These are phyloP conservation scores for Peribatodes rhomboidaria DNA, from an alignment of 2,888 invertebrate genomes.

Conservation along the genomic window DNA sequence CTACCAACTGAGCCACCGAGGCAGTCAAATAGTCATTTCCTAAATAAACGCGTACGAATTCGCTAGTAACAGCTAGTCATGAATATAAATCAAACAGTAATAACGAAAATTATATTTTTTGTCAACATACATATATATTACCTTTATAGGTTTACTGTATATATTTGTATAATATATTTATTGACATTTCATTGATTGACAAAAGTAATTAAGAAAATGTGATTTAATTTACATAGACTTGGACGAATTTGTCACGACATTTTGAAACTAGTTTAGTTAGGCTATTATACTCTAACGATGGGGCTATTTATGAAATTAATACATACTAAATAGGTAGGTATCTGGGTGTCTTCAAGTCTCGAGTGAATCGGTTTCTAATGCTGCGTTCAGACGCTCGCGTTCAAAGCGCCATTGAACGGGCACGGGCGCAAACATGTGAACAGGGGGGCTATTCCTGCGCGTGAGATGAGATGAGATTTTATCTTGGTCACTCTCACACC, in stretches of 20 bases:
- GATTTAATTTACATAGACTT: conserved; percentile 31
- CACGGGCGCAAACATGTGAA: no score
- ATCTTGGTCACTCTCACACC: no score
- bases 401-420: no score
- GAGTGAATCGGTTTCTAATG: no score
- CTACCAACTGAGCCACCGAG: no score
- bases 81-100: conserved; percentile 18
- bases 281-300: conserved; percentile 14
- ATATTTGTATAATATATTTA: conserved; percentile 29
- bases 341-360: no score
- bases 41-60: no score
- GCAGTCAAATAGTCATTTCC: no score
- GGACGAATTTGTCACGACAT: conserved; percentile 27
- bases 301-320: neutral
- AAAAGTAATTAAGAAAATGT: conserved; percentile 33
- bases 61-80: no score
- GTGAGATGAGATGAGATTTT: no score
- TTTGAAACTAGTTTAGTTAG: conserved; percentile 23
- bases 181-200: conserved; percentile 37
- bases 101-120: conserved; percentile 31
- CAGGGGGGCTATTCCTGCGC: no score
- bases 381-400: no score
- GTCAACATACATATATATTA: conserved; percentile 22
- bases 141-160: conserved; percentile 24
- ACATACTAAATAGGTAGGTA: neutral